phyloP scores from a whole-genome alignment of 2,888 invertebrate genomes.

The Agonopterix arenella region DNA sequence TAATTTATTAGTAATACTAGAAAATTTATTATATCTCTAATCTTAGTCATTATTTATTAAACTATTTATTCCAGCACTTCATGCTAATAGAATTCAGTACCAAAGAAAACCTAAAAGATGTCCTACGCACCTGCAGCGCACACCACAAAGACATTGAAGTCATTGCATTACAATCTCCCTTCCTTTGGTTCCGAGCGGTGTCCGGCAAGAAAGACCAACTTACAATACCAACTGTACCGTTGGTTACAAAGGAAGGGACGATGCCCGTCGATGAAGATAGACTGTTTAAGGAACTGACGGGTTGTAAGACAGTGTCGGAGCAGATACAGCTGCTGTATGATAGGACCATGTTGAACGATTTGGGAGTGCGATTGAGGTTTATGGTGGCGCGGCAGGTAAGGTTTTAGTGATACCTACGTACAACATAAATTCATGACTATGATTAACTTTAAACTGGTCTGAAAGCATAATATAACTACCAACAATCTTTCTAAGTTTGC shows the following conservation, averaged over 20 bases:
- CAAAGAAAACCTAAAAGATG: conserved; percentile 66
- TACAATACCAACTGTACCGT: conserved; percentile 10
- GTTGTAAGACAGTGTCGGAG: conserved; percentile 75
- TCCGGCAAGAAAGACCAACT: conserved; percentile 35
- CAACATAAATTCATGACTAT: not conserved
- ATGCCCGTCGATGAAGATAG: conserved; percentile 49
- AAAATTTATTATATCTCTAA: not conserved
- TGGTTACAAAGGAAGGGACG: conserved; percentile 64
- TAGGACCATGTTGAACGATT: conserved; percentile 81
- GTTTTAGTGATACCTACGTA: not conserved
- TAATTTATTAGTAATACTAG: not conserved
- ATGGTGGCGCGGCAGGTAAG: conserved; percentile 82
- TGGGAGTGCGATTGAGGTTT: conserved; percentile 85
- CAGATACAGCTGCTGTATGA: conserved; percentile 82
- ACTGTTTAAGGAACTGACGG: conserved; percentile 62
- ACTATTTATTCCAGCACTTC: conserved; percentile 74
- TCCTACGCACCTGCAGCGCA: conserved; percentile 73
- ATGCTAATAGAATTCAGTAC: conserved; percentile 84
- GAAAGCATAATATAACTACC: too few relatives aligned
- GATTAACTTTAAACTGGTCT: too few relatives aligned
- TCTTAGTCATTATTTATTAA: not conserved
- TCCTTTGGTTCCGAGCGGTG: conserved; percentile 83
- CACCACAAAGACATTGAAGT: conserved; percentile 76
- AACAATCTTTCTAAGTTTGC: too few relatives aligned
- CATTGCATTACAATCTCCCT: conserved; percentile 81